A percentile compares a stretch with the other conserved stretches of the same genome.
These are phyloP conservation scores for Lagocephalus sceleratus DNA, from an alignment of 2,797 vertebrate species.

Conservation along the genomic window DNA sequence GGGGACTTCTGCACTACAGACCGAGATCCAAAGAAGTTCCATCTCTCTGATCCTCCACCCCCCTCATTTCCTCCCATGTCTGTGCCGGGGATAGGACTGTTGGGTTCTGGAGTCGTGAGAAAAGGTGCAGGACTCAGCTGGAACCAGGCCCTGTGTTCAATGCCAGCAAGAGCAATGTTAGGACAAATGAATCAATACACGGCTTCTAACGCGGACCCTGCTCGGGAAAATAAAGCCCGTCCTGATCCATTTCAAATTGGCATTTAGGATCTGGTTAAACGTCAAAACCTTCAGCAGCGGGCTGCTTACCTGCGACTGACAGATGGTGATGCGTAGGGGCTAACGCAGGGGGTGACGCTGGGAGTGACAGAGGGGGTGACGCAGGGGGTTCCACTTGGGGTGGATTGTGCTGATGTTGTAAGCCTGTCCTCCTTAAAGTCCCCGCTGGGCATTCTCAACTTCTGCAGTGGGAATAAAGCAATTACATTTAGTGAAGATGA, in stretches of 20 bases:
- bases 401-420: slow-evolving; percentile 76
- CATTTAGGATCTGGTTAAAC: background rate
- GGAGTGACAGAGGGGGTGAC: slow-evolving; percentile 65
- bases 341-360: slow-evolving; percentile 61
- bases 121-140: slow-evolving; percentile 62
- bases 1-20: slow-evolving; percentile 76
- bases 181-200: slow-evolving; percentile 1
- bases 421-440: slow-evolving; percentile 79
- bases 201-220: background rate
- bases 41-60: slow-evolving; percentile 67
- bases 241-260: background rate
- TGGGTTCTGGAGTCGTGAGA: slow-evolving; percentile 52
- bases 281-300: background rate
- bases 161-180: slow-evolving; percentile 6
- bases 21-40: slow-evolving; percentile 76
- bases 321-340: slow-evolving; percentile 66
- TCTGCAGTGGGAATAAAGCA: slow-evolving; percentile 54
- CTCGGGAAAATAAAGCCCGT: too few relatives aligned
- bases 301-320: slow-evolving; percentile 68
- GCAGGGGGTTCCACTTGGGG: slow-evolving; percentile 71
- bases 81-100: slow-evolving; percentile 28
- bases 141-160: slow-evolving; percentile 72
- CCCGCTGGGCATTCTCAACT: slow-evolving; percentile 78
- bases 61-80: slow-evolving; percentile 77
- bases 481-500: background rate